Evolutionary conservation across 1,140 invertebrate species (phyloP).

Genomic region (Frieseomelitta varia): DNA sequence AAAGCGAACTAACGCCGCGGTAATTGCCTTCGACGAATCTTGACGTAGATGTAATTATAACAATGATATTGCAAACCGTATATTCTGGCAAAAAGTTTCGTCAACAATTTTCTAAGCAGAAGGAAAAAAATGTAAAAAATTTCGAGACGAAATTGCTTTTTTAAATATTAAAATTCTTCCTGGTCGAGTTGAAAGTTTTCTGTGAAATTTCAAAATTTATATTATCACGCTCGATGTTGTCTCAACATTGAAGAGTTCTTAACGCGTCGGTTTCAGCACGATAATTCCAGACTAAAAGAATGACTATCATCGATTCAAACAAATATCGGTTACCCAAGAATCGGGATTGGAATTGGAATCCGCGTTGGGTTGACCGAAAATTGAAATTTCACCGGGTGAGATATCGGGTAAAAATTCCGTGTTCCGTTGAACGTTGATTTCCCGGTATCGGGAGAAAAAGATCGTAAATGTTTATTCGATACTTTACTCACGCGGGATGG

Average conservation of each 20-base stretch:
- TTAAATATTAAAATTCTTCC: no score
- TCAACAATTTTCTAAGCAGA: no score
- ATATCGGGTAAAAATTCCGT: neutral
- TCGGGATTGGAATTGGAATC: no score
- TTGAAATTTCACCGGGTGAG: conserved; percentile 7
- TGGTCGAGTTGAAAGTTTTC: no score
- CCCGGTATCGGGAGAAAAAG: neutral
- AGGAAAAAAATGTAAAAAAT: no score
- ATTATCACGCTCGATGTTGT: neutral
- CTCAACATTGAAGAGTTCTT: neutral
- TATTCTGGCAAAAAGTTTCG: no score
- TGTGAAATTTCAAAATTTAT: neutral
- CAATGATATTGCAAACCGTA: no score
- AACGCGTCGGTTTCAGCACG: neutral
- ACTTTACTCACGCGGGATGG: neutral
- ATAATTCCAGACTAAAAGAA: neutral
- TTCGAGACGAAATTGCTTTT: no score
- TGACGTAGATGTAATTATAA: no score
- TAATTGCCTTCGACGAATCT: no score
- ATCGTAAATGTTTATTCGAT: conserved; percentile 39
- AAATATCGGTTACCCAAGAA: neutral
- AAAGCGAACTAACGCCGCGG: no score
- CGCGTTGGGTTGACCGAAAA: neutral
- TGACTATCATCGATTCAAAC: neutral
- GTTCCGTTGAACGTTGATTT: neutral